These are phyloP conservation scores for Standfussiana lucernea DNA, from an alignment of 2,888 invertebrate genomes.

Conservation along the genomic window DNA sequence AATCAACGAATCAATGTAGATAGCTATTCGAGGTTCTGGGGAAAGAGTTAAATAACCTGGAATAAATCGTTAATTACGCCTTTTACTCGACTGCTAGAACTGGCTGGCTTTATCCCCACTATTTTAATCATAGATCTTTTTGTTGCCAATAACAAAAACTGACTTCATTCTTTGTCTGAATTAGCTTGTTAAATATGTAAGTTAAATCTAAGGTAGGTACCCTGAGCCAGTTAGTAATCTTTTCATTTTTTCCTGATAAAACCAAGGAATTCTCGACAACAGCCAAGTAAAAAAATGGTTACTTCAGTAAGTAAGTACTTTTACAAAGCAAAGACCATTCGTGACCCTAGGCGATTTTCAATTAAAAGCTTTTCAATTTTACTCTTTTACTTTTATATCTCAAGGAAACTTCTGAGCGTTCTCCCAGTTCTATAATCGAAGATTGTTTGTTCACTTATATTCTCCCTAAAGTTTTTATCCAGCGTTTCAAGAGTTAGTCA, in stretches of 20 bases:
- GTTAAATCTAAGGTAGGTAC: background rate
- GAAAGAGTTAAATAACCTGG: conserved; percentile 71
- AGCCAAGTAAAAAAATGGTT: conserved; percentile 10
- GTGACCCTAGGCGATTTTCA: conserved; percentile 68
- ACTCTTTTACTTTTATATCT: conserved; percentile 61
- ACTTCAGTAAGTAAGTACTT: conserved; percentile 17
- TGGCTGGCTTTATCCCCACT: conserved; percentile 3
- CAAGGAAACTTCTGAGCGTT: conserved; percentile 49
- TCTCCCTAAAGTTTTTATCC: conserved; percentile 48
- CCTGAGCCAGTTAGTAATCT: background rate
- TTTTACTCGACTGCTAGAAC: conserved; percentile 22
- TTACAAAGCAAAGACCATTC: conserved; percentile 56
- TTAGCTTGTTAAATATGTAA: background rate
- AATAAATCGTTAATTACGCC: conserved; percentile 71
- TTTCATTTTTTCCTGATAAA: background rate
- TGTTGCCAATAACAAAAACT: background rate
- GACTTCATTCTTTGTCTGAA: background rate
- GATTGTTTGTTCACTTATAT: conserved; percentile 51
- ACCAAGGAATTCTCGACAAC: background rate
- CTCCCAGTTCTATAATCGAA: conserved; percentile 46
- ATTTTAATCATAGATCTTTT: conserved; percentile 3
- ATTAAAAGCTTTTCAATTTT: conserved; percentile 72
- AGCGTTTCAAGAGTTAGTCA: conserved; percentile 26
- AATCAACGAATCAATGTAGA: background rate
- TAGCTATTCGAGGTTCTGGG: conserved; percentile 51